Base-by-base conservation (phyloP, 2,797 vertebrate genomes). In the Rhinogobio ventralis region DNA sequence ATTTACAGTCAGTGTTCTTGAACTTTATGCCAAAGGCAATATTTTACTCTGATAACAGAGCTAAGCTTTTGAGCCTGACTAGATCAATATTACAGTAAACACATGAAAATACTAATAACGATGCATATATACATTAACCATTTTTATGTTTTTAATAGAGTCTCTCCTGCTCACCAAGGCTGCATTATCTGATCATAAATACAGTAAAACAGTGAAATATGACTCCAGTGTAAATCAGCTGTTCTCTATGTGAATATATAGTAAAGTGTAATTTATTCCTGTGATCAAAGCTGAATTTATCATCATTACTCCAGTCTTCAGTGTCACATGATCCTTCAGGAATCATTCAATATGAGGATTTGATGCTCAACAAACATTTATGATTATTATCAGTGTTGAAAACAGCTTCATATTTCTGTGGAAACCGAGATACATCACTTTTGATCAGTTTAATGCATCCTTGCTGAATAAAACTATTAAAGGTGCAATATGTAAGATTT, bases 211-310 rank as follows among this genome's bases (percentile, higher is more conserved):
- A 20, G 2, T 39, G 33, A 39, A 67, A 39, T 68, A 68, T n/a
- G n/a, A n/a, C 6, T 68, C 0, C 9, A 68, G 1, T 68, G 2
- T 68, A 1, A 19, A 68, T 0, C 0, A 39, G 0, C 4, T 13
- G 66, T 67, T 36, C 33, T 67, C 64, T 67, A 1, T 20, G 64
- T 67, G 64, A 20, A 36, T 67, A 2, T 67, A 0, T 67, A 10
- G 19, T 67, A 10, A 23, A 66, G 1, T 36, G 33, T 62, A 25
- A 62, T 62, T 60, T 36, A 36, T 36, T 36, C 33, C 33, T 36
- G 33, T 36, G 33, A 36, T 36, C 33, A 36, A 36, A 36, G 33
- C 33, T 36, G 33, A 5, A 5, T 36, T 36, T 36, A 36, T 36
- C 33, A 36, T 33, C 33, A 33, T 33, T 33, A 33, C 33, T 33